phyloP scores from a whole-genome alignment of 2,888 invertebrate genomes.

The Ctena decussata region DNA sequence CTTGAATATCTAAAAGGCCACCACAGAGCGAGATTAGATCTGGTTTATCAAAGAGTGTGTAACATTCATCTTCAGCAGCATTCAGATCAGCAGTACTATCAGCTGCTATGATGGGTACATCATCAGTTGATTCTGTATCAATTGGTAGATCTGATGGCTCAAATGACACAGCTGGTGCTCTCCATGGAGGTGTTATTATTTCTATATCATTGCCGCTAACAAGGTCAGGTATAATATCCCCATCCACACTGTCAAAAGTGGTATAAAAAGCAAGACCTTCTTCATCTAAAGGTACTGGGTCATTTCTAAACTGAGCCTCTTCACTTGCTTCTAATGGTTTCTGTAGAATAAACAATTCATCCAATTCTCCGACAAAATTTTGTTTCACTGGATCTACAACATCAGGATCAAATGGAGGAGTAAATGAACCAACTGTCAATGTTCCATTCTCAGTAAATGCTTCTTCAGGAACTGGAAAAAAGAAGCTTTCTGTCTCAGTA shows the following conservation, averaged over 20 bases:
- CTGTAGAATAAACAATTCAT: neutral
- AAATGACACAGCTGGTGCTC: neutral
- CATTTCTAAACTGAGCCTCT: neutral
- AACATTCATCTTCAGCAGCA: neutral
- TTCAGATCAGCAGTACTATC: neutral
- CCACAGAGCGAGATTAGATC: neutral
- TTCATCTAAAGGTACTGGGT: neutral
- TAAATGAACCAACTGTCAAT: slow-evolving; percentile 69
- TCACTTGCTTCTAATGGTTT: neutral
- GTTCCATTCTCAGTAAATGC: slow-evolving; percentile 66
- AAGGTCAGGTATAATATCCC: neutral
- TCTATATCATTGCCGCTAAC: neutral
- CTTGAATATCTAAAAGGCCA: neutral
- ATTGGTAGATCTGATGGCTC: neutral
- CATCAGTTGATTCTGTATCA: neutral
- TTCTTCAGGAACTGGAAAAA: slow-evolving; percentile 40
- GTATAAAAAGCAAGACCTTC: neutral
- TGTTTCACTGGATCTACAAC: slow-evolving; percentile 13
- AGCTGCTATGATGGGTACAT: neutral
- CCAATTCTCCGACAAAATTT: neutral
- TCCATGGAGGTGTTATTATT: neutral
- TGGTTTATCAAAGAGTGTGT: neutral
- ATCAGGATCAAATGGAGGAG: slow-evolving; percentile 37
- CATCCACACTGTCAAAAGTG: slow-evolving; percentile 2
- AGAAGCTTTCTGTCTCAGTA: neutral